These are phyloP conservation scores for Papilio polyxenes DNA, from an alignment of 1,140 invertebrate species.

Conservation along the genomic window DNA sequence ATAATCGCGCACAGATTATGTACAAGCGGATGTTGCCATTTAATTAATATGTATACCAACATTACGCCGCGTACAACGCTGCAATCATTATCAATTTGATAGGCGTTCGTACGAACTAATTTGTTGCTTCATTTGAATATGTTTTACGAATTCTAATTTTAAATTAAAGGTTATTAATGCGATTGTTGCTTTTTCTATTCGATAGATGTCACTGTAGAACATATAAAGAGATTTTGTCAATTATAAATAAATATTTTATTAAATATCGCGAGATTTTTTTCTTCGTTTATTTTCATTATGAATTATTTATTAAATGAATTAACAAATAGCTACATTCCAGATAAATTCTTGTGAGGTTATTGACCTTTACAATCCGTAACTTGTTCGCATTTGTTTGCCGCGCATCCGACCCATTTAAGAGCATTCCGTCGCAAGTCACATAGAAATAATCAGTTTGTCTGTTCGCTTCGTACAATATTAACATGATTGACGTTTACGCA, in stretches of 20 bases:
- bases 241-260: background rate
- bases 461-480: background rate
- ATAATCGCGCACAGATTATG: slow-evolving; percentile 75
- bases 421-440: background rate
- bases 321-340: background rate
- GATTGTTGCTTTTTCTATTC: background rate
- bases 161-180: background rate
- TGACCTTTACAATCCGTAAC: background rate
- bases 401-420: slow-evolving; percentile 3
- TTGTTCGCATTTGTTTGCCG: background rate
- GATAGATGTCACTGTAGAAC: background rate
- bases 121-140: slow-evolving; percentile 4
- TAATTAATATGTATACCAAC: slow-evolving; percentile 64
- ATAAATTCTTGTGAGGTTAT: background rate
- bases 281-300: background rate
- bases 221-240: background rate
- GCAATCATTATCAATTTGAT: slow-evolving; percentile 12
- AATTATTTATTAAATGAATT: background rate
- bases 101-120: slow-evolving; percentile 3
- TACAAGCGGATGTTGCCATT: slow-evolving; percentile 59
- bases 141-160: slow-evolving; percentile 11
- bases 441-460: background rate
- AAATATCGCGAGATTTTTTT: background rate
- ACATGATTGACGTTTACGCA: slow-evolving; percentile 35
- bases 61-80: slow-evolving; percentile 32